Base-by-base conservation (phyloP, 92 coral and sea anemone species). In the Zoanthus sociatus region DNA sequence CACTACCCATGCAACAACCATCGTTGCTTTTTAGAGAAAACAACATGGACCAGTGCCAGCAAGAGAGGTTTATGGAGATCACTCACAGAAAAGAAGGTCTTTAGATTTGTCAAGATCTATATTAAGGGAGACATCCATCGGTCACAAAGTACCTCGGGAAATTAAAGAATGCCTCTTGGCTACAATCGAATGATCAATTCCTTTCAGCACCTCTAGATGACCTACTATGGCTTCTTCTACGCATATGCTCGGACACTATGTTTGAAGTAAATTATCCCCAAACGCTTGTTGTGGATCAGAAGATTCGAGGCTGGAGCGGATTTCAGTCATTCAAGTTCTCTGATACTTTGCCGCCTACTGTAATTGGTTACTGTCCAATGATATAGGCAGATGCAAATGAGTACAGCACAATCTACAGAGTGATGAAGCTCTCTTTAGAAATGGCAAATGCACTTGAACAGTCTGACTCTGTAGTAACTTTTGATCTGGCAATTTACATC, bases 401-500 rank as follows among this genome's bases (percentile, higher is more conserved):
- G 70, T 64, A 17, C 70, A 64, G n/a, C 70, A 64, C 70, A 64
- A 30, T 64, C 15, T 64, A 64, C 70, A 64, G 26, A 7, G 70
- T 64, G 8, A 10, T 64, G n/a, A 64, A 64, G 7, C 70, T 13
- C 21, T 13, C n/a, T 7, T 26, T 17, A 8, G 9, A 64, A 30
- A 11, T 64, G 18, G 21, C 18, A 33, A 33, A 33, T 33, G 83
- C 73, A 44, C 9, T 94, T 37, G 95, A 92, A 37, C 79, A 75
- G 48, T 32, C 60, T 7, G 79, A 75, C 58, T 7, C 79, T 17
- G 79, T 75, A 21, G 73, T 92, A 48, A 92, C 95, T 72, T 89
- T 87, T 78, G 89, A 92, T 53, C 89, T 88, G 74, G 83, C 76
- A n/a, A 92, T 92, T 47, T 92, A 89, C 33, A 87, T 76, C 30